Base-by-base conservation (phyloP, 2,888 invertebrate genomes). In the Apamea epomidion region DNA sequence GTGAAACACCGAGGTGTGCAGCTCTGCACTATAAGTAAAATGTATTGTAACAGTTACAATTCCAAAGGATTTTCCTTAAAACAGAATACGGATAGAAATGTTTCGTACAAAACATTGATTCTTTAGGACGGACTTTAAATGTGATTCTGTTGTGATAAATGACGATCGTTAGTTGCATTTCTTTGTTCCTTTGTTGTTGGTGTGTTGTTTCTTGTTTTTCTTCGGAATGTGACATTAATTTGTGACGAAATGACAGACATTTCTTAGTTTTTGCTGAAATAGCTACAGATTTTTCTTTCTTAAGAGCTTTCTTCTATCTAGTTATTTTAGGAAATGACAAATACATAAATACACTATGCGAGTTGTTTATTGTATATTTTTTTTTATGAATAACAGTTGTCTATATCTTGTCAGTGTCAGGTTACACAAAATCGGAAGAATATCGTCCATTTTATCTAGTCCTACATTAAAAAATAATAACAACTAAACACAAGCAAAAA, bases 1-100 rank as follows among this genome's bases (percentile, higher is more conserved):
- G 88, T 88, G 86, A 91, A 92, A 91, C 91, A 89, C 89, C 70
- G 84, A 88, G 90, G 89, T 90, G 89, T 87, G 87, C 87, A 91
- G 91, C 90, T 91, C 90, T 89, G 88, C 89, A 87, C 89, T 88
- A 84, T 87, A 90, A 88, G 82, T 87, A 87, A 90, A 87, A 88
- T 84, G 85, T 89, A 90, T 89, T 81, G 88, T 84, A 78, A 80
- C 88, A 79, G 74, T 88, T 86, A 88, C 88, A 87, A 84, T 86
- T 86, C 83, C 83, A 90, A 87, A 75, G 81, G 82, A 78, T 85
- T 87, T 88, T 83, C 83, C 80, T 88, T 89, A 88, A 90, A 90
- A 88, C 86, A 89, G 88, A 90, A 89, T 88, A 90, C 74, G 83
- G 89, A 89, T 87, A 76, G 80, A 89, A 89, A 85, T 84, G 85